These are phyloP conservation scores for Pocillopora damicornis DNA, from an alignment of 64 coral and sea anemone species.

Conservation along the genomic window DNA sequence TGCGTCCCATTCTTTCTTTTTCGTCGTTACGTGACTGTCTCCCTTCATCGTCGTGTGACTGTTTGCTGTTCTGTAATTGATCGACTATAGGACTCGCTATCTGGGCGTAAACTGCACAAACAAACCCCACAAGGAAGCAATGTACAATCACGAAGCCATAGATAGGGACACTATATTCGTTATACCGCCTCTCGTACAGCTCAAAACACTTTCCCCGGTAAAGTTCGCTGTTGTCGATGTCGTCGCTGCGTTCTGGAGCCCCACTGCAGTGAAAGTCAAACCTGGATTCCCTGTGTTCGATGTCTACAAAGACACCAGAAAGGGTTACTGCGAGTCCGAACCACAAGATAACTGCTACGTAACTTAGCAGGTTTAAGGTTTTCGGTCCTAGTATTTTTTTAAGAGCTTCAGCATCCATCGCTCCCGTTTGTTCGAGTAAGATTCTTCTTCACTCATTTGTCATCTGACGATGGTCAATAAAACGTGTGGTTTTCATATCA, in stretches of 20 bases:
- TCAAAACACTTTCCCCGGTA: slow-evolving; percentile 13
- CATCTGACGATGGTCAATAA: no score
- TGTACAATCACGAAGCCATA: slow-evolving; percentile 4
- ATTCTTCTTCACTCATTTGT: no score
- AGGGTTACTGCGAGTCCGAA: neutral
- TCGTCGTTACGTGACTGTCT: no score
- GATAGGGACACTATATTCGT: slow-evolving; percentile 5
- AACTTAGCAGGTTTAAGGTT: slow-evolving; percentile 10
- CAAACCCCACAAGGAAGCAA: neutral
- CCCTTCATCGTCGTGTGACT: no score
- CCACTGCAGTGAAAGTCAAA: slow-evolving; percentile 7
- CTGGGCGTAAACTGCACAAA: neutral
- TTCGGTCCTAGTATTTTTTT: neutral
- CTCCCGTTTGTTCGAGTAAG: no score
- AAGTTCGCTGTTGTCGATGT: neutral
- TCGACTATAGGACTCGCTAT: neutral
- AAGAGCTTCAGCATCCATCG: no score
- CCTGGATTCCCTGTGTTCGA: neutral
- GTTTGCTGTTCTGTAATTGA: neutral
- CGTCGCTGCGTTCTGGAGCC: neutral
- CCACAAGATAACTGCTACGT: neutral
- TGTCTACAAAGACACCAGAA: neutral
- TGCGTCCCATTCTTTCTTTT: neutral
- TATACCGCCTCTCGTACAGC: neutral
- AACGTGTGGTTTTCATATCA: no score